Evolutionary conservation across 2,797 vertebrate genomes (phyloP).

Genomic region (Phaenicophaeus curvirostris): DNA sequence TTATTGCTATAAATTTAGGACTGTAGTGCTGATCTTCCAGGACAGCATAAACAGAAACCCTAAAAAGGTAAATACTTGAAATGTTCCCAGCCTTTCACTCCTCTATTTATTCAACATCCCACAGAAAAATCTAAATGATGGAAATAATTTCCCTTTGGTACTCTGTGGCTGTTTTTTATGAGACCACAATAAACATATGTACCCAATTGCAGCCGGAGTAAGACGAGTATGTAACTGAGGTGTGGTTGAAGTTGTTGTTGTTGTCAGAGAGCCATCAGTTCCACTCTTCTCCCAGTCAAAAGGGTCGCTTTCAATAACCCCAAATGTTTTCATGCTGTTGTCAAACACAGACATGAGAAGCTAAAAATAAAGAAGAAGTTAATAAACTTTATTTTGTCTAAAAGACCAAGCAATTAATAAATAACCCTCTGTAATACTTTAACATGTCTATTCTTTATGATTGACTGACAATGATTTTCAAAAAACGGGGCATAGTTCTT

Average conservation of each 20-base stretch:
- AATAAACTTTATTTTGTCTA: not conserved
- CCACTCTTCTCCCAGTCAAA: conserved; percentile 97
- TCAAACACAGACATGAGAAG: conserved; percentile 97
- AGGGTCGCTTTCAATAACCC: conserved; percentile 93
- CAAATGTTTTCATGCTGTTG: conserved; percentile 95
- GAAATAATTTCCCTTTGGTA: not conserved
- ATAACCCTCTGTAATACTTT: not conserved
- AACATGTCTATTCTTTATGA: not conserved
- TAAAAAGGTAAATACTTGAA: not conserved
- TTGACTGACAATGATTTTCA: not conserved
- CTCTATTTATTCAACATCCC: not conserved
- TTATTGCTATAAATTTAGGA: conserved; percentile 17
- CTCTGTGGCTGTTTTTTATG: not conserved
- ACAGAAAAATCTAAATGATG: not conserved
- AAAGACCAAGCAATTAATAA: not conserved
- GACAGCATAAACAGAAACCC: not conserved
- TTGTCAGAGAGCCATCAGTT: conserved; percentile 88
- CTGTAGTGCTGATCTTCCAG: not conserved
- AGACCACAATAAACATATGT: not conserved
- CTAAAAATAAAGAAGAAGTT: conserved; percentile 74
- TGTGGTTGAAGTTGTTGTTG: conserved; percentile 87
- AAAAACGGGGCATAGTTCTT: not conserved
- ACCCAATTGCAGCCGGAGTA: conserved; percentile 96
- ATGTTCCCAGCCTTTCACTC: not conserved
- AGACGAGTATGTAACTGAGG: conserved; percentile 94